Base-by-base conservation (phyloP, 1,140 invertebrate genomes). In the Diabrotica virgifera region DNA sequence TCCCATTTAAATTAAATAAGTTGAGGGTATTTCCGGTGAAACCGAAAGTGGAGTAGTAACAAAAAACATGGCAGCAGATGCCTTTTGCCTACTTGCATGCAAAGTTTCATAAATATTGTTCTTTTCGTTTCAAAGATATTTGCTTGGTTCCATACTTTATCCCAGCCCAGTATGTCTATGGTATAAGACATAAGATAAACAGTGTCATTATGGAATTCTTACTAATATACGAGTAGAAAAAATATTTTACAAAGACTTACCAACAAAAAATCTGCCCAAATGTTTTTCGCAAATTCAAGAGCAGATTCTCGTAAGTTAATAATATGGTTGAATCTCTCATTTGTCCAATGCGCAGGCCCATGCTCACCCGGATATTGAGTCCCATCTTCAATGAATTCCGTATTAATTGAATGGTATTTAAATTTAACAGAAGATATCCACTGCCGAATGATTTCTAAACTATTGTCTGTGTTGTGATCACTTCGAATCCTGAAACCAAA, bases 391-490 rank as follows among this genome's bases (percentile, higher is more conserved):
- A 88, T 80, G 59, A 89, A 79, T 59, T 84, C 79, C 36, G 86
- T 81, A 76, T 91, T 82, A 4, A 95, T 78, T 5, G 82, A 84
- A 79, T 93, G 90, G 81, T 97, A 98, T 6, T 84, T 71, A 12
- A 83, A 70, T 58, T 81, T 80, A 38, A 87, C 82, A 37, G 82
- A 77, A 0, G 81, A 63, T 8, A 91, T 74, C 95, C 95, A 98
- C 59, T 84, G 79, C 58, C 88, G 81, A 36, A 97, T 74, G 65
- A 97, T 84, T 63, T 87, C 82, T 57, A 88, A 78, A 7, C 89
- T 90, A 52, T 88, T 84, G 78, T 97, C 95, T 61, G 85, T 79
- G 82, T 95, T 96, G 68, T 94, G 92, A 80, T 97, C 95, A 79
- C 90, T 93, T 40, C 88, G 81, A 70, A 97, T 89, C 91, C 94